Base-by-base conservation (phyloP, 30 jellyfish, hydroid and myxozoan genomes). In the Aurelia sp. region DNA sequence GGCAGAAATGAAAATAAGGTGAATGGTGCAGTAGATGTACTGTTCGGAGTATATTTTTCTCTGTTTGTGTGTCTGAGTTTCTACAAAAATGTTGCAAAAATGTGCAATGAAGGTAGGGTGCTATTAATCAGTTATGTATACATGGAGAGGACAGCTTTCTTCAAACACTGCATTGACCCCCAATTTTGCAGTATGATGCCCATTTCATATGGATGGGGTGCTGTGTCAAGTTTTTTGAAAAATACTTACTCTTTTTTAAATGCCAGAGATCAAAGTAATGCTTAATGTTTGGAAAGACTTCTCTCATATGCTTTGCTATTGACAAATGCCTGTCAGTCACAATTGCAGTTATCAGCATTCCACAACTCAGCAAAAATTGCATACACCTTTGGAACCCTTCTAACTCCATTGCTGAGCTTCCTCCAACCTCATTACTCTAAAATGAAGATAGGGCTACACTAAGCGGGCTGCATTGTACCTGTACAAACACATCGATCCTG, bases 381-480 rank as follows among this genome's bases (percentile, higher is more conserved):
- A 62, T 62, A 62, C 73, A 19, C 13, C 73, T 33, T 33, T 11
- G 73, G 33, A 62, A 62, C 73, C 73, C 73, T 62, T 62, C 73
- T 19, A 62, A 62, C 73, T 62, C 73, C 73, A 62, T 62, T 62
- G 73, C 73, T 62, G 73, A 62, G 33, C 73, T 62, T 15, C 73
- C 73, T 19, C 33, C 33, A 62, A 62, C 73, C 33, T 62, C 73
- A 37, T 62, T 62, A 41, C 73, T 62, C 73, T 62, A 41, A 4
- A 62, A 19, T 19, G 33, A 19, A 62, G 73, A 62, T 6, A 41
- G 33, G 33, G n/a, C n/a, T n/a, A n/a, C n/a, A 62, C 6, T 62
- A 15, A 62, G 33, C 4, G 73, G 73, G 44, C 44, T 35, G 4
- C 44, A n/a, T n/a, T n/a, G n/a, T n/a, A n/a, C n/a, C n/a, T n/a